A percentile compares a stretch with the other conserved stretches of the same genome.
phyloP scores from a whole-genome alignment of 1,140 invertebrate species.

The Idris sp. region DNA sequence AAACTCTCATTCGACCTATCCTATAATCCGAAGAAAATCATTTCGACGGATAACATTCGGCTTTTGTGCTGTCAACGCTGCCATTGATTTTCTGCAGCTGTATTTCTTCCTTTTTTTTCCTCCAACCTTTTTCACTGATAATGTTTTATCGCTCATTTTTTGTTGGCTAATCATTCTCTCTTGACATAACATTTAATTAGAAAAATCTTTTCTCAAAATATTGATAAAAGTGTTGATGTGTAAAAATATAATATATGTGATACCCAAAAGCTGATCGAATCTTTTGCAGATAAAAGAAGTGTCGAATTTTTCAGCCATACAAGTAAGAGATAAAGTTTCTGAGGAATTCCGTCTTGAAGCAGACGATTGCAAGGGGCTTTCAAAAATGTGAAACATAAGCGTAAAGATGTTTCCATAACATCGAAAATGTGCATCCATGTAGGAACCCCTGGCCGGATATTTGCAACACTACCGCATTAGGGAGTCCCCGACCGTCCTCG shows the following conservation, averaged over 20 bases:
- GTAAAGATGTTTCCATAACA: constrained; percentile 41
- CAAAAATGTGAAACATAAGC: constrained; percentile 19
- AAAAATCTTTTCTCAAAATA: too few species aligned
- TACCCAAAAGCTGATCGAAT: constrained; percentile 24
- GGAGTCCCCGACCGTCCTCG: constrained; percentile 46
- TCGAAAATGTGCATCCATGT: constrained; percentile 34
- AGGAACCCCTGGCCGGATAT: constrained; percentile 41
- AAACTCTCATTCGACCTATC: constrained; percentile 67
- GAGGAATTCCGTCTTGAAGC: constrained; percentile 15
- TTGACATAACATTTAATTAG: too few species aligned
- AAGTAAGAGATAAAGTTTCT: constrained; percentile 16
- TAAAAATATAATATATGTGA: too few species aligned
- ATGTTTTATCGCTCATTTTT: constrained; percentile 14
- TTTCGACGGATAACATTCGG: constrained; percentile 62
- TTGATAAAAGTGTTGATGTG: too few species aligned
- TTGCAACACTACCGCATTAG: constrained; percentile 54
- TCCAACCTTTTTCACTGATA: constrained; percentile 23
- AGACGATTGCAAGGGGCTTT: constrained; percentile 16
- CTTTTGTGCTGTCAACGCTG: constrained; percentile 56
- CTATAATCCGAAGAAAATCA: constrained; percentile 63
- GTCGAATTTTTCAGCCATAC: constrained; percentile 9
- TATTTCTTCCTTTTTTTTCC: constrained; percentile 43
- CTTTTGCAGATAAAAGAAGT: constrained; percentile 12
- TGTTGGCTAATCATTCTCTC: too few species aligned
- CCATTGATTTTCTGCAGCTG: constrained; percentile 61